phyloP scores from a whole-genome alignment of 1,140 invertebrate genomes.

The Eupristina koningsbergeri region DNA sequence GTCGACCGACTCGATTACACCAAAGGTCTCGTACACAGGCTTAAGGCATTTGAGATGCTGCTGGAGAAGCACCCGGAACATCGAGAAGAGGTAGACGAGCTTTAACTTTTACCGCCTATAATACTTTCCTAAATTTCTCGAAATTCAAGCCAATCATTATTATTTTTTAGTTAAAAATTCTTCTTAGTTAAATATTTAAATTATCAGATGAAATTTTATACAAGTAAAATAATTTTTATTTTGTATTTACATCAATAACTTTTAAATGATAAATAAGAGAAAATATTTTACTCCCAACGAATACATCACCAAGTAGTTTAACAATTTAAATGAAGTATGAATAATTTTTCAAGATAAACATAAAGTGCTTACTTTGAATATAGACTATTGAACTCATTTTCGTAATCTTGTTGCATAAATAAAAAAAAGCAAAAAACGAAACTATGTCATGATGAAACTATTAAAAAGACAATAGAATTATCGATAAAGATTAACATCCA shows the following conservation, averaged over 20 bases:
- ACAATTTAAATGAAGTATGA: not conserved
- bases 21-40: conserved; percentile 88
- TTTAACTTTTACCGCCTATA: not conserved
- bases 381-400: conserved; percentile 1
- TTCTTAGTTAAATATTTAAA: too few species aligned
- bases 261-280: too few species aligned
- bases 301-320: not conserved
- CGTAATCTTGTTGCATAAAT: not conserved
- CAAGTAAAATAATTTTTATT: too few species aligned
- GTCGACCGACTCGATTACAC: conserved; percentile 93
- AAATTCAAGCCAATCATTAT: too few species aligned
- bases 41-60: conserved; percentile 88
- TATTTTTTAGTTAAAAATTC: too few species aligned
- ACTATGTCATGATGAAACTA: conserved; percentile 22
- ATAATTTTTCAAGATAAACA: not conserved
- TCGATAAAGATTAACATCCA: not conserved
- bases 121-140: too few species aligned
- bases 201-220: too few species aligned
- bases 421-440: not conserved
- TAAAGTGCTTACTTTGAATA: not conserved
- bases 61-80: conserved; percentile 90
- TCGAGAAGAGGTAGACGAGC: conserved; percentile 80
- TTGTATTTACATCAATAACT: too few species aligned
- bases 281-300: not conserved
- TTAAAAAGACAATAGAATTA: not conserved